Evolutionary conservation across 2,113 vertebrate genomes (phyloP), one percentile per base, ranked within the genome.

Genomic region (Eonycteris spelaea): DNA sequence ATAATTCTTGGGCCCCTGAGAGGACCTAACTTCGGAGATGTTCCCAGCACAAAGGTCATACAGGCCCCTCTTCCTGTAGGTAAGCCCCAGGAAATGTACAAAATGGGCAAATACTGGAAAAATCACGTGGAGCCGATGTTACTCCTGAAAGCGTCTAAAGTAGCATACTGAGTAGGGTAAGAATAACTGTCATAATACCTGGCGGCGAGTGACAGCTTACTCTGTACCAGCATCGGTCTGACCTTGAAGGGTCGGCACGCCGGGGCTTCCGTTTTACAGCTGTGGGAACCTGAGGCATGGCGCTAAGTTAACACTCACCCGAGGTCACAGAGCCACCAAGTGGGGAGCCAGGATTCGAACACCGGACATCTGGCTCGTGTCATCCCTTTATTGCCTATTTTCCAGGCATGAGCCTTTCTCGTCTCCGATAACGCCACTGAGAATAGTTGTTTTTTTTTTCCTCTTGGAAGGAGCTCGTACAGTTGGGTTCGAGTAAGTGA

Each of bases 21-120:
- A 90, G 73, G 53, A 73, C 40, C 61, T 80, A 80, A 48, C 45
- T 88, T 91, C 61, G 78, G 45, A 78, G 45, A 85, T 63, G 15
- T 7, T 35, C 53, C 51, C n/a, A 6, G 35, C 48, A 61, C 26
- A 68, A 53, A 65, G 48, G 24, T 45, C 65, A 19, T 48, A 11
- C 11, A 15, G 26, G 3, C 26, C 21, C 73, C 71, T 28, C 73
- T 86, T 85, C 86, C 71, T 89, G 67, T 22, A 85, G 51, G 45
- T 24, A 48, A 93, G n/a, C 3, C 40, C 55, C 53, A n/a, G 6
- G 65, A 82, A 88, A 92, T 84, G 51, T 40, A 74, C n/a, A 73
- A 89, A 67, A 80, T 91, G 77, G 84, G 22, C 59, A 75, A 94
- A 57, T 73, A 84, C 65, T 14, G 15, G 77, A 18, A 95, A 73